Conservation (phyloP, 2,888 invertebrate genomes). For the Apotomis turbidana region DNA sequence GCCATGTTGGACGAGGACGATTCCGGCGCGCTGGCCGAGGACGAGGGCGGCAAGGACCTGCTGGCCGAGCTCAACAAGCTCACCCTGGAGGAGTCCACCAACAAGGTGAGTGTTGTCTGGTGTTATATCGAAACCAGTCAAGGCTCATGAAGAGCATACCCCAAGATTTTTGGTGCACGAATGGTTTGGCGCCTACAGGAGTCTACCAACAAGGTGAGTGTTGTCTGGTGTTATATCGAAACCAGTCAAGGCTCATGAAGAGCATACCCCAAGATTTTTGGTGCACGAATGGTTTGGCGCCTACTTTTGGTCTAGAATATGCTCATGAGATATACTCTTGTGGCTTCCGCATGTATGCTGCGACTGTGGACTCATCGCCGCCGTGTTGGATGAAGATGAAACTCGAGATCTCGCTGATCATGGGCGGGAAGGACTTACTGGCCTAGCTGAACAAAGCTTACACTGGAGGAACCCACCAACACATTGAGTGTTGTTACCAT, state of each 20-base stretch:
- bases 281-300: no score
- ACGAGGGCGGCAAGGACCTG: conserved; percentile 82
- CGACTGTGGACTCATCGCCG: neutral
- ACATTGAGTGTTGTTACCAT: neutral
- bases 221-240: neutral
- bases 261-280: no score
- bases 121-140: no score
- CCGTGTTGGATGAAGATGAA: neutral
- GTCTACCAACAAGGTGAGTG: conserved; percentile 55
- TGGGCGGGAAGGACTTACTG: no score
- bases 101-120: conserved; percentile 52
- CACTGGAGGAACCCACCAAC: neutral
- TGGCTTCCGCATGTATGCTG: no score
- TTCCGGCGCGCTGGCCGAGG: conserved; percentile 51
- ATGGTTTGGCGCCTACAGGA: no score
- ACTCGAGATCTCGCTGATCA: neutral
- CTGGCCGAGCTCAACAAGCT: conserved; percentile 86
- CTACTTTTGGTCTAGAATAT: no score
- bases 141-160: no score
- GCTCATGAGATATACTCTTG: no score
- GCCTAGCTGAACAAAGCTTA: no score
- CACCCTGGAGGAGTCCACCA: conserved; percentile 72
- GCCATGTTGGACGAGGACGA: conserved; percentile 78
- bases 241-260: no score
- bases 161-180: no score